A percentile compares a stretch with the other conserved stretches of the same genome.
phyloP scores from a whole-genome alignment of 2,113 vertebrate species.

The Brienomyrus brachyistius region DNA sequence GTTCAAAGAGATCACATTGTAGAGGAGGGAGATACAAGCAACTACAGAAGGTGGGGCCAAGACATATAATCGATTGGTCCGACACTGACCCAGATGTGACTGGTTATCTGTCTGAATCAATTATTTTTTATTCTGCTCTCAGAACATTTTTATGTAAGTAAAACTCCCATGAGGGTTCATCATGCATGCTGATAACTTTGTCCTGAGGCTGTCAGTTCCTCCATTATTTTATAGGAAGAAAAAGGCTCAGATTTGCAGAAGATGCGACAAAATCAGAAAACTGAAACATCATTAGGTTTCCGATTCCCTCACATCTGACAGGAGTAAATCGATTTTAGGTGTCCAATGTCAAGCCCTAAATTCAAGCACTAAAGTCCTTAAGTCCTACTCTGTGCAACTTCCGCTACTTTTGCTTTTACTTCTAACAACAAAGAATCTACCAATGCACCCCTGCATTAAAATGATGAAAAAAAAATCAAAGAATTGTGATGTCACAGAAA shows the following conservation, averaged over 20 bases:
- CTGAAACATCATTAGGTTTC: constrained; percentile 55
- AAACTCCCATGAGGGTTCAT: constrained; percentile 30
- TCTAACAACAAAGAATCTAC: neutral
- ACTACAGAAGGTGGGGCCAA: neutral
- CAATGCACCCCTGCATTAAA: neutral
- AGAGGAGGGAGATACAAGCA: neutral
- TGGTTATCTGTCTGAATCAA: neutral
- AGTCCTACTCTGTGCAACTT: neutral
- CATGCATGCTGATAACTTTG: constrained; percentile 55
- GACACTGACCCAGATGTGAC: neutral
- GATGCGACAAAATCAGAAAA: constrained; percentile 55
- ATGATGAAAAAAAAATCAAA: neutral
- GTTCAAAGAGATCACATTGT: neutral
- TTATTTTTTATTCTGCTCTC: neutral
- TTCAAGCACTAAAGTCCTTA: neutral
- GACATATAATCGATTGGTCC: neutral
- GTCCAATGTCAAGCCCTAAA: neutral
- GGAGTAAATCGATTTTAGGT: neutral
- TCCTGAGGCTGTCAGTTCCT: constrained; percentile 56
- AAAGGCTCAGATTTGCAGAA: constrained; percentile 50
- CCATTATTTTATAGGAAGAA: constrained; percentile 50
- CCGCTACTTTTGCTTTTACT: neutral
- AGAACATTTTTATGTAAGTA: neutral
- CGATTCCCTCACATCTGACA: constrained; percentile 20
- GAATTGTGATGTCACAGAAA: neutral